Evolutionary conservation across 2,888 invertebrate genomes (phyloP).

Genomic region (Ecliptopera silaceata): DNA sequence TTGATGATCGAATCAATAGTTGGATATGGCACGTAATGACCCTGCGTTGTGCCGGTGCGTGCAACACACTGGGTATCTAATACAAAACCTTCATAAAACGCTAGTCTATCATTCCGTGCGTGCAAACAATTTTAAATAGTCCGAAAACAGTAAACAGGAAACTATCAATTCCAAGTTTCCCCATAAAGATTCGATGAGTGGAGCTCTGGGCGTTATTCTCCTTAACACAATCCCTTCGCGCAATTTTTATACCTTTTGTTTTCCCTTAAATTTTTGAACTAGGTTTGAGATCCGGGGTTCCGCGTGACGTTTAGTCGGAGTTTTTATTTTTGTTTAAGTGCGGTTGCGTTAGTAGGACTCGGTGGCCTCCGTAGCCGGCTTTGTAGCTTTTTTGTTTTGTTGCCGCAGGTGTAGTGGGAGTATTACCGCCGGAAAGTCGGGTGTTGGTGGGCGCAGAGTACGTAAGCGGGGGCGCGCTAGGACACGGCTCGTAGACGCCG

Average conservation of each 20-base stretch:
- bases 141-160: conserved; percentile 72
- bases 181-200: conserved; percentile 73
- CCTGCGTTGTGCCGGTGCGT: conserved; percentile 71
- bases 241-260: conserved; percentile 60
- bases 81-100: conserved; percentile 60
- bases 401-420: conserved; percentile 85
- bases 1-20: conserved; percentile 66
- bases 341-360: conserved; percentile 61
- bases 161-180: conserved; percentile 75
- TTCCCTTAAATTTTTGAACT: conserved; percentile 56
- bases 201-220: conserved; percentile 58
- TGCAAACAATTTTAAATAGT: conserved; percentile 72
- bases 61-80: conserved; percentile 56
- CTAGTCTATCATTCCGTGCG: conserved; percentile 67
- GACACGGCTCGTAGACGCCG: conserved; percentile 73
- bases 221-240: conserved; percentile 54
- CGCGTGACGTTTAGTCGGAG: conserved; percentile 47
- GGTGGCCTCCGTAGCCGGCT: conserved; percentile 66
- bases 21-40: conserved; percentile 60
- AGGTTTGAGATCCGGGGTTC: conserved; percentile 49
- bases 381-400: conserved; percentile 82
- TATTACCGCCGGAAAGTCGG: conserved; percentile 84
- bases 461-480: conserved; percentile 79
- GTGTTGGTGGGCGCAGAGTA: conserved; percentile 85
- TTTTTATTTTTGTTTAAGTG: conserved; percentile 63